Base-by-base conservation (phyloP, 2,888 invertebrate genomes). In the Hermaeophaga mercurialis region DNA sequence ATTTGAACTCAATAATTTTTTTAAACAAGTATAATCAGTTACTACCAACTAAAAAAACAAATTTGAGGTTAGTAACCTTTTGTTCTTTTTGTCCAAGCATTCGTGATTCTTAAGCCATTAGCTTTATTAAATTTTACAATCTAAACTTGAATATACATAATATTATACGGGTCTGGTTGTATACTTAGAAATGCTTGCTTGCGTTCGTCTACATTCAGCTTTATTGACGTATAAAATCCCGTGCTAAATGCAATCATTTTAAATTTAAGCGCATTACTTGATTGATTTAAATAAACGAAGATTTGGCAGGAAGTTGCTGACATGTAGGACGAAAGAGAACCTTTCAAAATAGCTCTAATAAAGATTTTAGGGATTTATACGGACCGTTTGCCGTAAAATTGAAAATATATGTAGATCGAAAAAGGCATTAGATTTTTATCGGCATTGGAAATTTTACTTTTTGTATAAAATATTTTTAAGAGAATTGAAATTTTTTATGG, bases 251-350 rank as follows among this genome's bases (percentile, higher is more conserved):
- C 33, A 41, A 14, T 15, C 41, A 39, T 36, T 22, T 38, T 22
- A 38, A 45, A 50, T 48, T 55, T 50, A 45, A 34, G 33, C 39
- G 38, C 18, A 38, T 44, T 43, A 50, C 44, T 34, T 49, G 47
- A 54, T 48, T 54, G 54, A 54, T 54, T 54, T 54, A 45, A 54
- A 54, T 54, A 12, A 26, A 12, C 18, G 45, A 26, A 39, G 18
- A 39, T 12, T 39, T 39, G 39, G 39, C 39, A 9, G 39, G 12
- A 39, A 39, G 19, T 12, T 19, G 19, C 39, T 39, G 19, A 39
- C 19, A 22, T 38, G 17, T 9, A 14, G n/a, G 7, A 12, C 39
- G 22, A 18, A 14, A 34, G 15, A 11, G 8, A 34, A 12, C 8
- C 14, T 15, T 15, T 14, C 34, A 11, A 15, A 38, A 26, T 38